These are phyloP conservation scores for Drosophila baimaii DNA, from an alignment of 1,140 invertebrate species.

Conservation along the genomic window DNA sequence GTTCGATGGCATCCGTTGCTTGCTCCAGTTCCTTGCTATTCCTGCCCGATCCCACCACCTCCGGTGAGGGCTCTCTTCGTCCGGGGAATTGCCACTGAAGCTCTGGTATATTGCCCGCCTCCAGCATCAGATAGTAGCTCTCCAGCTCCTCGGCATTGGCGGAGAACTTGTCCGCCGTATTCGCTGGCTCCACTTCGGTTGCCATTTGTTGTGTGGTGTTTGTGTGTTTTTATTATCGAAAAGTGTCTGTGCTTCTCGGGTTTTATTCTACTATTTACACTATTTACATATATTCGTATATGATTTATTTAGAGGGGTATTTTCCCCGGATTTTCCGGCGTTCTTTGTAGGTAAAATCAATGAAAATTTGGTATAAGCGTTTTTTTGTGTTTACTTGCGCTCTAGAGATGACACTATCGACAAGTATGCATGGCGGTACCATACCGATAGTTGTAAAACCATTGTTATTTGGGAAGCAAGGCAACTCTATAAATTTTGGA, in stretches of 20 bases:
- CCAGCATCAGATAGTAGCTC: conserved; percentile 71
- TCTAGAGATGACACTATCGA: conserved; percentile 5
- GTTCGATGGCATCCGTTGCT: conserved; percentile 55
- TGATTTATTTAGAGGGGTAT: background rate
- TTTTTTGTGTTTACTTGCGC: background rate
- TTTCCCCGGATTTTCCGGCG: background rate
- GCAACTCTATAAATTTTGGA: background rate
- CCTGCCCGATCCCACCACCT: conserved; percentile 45
- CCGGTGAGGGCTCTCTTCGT: conserved; percentile 85
- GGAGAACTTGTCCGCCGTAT: conserved; percentile 61
- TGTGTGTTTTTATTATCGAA: background rate
- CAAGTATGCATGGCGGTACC: background rate
- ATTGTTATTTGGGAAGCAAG: background rate
- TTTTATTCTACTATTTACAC: conserved; percentile 6
- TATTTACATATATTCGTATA: conserved; percentile 6
- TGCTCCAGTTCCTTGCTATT: conserved; percentile 63
- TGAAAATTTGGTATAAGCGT: background rate
- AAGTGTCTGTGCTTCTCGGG: background rate
- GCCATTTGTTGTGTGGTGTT: conserved; percentile 36
- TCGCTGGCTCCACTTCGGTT: conserved; percentile 64
- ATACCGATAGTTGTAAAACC: background rate
- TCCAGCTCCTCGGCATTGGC: conserved; percentile 86
- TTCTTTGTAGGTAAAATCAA: background rate
- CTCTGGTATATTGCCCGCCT: conserved; percentile 85
- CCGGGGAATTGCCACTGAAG: conserved; percentile 87